Base-by-base conservation (phyloP, 2,797 vertebrate species). In the Leuciscus waleckii region DNA sequence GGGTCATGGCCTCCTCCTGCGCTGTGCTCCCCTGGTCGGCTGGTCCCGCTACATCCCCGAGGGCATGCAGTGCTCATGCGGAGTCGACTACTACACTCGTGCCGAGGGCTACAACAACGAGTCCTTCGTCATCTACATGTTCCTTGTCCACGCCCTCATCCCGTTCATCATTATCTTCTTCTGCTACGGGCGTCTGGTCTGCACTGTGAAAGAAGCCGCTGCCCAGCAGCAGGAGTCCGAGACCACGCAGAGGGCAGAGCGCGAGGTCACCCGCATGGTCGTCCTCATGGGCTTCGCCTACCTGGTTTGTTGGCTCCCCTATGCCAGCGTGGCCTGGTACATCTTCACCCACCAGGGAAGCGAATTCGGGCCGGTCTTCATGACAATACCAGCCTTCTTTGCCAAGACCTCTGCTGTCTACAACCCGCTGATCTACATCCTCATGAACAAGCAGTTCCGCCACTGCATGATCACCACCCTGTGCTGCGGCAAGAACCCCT, bases 391-490 rank as follows among this genome's bases (percentile, higher is more conserved):
- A 0, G 92, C 97, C 0, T 99, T 99, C 96, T 99, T 99, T 90
- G 98, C 98, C 95, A 99, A 99, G 96, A 92, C 88, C 23, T 85
- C 97, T 0, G 0, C 98, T 79, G 92, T 99, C 94, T 99, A 98
- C 95, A 99, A 99, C 93, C 98, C 98, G 0, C 19, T 98, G 90
- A 99, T 99, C 94, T 99, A 99, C 92, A 97, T 99, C 58, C 94
- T 96, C 90, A 93, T 99, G 97, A 99, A 99, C 93, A 99, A 98
- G 94, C 98, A 99, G 97, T 99, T 99, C 96, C 97, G 98, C 87
- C 92, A 96, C 94, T 99, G 98, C 96, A 99, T 99, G 98, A 93
- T 99, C 92, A 99, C 97, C 87, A 99, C 98, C 32, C 89, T 99
- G 86, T 99, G 97, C 95, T 99, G 98, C 0, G 98, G 98, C 81